A percentile compares a stretch with the other conserved stretches of the same genome.
phyloP scores from a whole-genome alignment of 2,797 vertebrate species.

The Macrochelys suwanniensis region DNA sequence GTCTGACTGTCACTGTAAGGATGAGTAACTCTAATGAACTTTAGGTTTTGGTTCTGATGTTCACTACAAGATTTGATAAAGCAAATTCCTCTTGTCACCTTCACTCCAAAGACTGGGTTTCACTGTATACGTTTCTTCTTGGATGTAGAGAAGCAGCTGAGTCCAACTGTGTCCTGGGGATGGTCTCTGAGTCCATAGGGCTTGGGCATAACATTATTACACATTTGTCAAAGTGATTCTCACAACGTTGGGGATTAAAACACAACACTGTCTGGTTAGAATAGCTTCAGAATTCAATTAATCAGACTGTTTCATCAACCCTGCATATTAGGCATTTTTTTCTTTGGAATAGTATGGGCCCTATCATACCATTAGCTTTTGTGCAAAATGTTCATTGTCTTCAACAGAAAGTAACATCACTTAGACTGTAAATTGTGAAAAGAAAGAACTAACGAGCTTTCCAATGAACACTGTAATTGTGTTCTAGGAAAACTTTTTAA shows the following conservation, averaged over 20 bases:
- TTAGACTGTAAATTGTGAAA: background rate
- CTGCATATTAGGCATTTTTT: background rate
- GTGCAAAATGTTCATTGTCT: background rate
- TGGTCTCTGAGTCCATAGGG: background rate
- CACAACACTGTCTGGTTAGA: background rate
- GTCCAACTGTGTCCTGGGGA: background rate
- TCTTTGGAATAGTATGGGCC: background rate
- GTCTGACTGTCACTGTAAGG: slow-evolving; percentile 20
- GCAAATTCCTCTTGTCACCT: slow-evolving; percentile 39
- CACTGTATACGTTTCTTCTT: background rate
- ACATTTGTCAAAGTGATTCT: slow-evolving; percentile 35
- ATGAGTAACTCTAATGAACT: slow-evolving; percentile 27
- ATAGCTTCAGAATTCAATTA: background rate
- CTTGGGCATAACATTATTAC: slow-evolving; percentile 52
- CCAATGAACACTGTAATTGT: background rate
- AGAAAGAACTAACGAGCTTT: background rate
- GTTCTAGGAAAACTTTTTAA: background rate
- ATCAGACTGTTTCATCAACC: fast-evolving
- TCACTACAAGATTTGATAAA: background rate
- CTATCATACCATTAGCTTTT: background rate
- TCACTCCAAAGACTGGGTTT: slow-evolving; percentile 21
- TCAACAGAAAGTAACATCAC: background rate
- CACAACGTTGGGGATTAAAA: background rate
- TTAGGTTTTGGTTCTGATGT: slow-evolving; percentile 58
- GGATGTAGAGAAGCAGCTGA: background rate